These are phyloP conservation scores for Myotis davidii DNA, from an alignment of 2,113 vertebrate genomes.

Conservation along the genomic window DNA sequence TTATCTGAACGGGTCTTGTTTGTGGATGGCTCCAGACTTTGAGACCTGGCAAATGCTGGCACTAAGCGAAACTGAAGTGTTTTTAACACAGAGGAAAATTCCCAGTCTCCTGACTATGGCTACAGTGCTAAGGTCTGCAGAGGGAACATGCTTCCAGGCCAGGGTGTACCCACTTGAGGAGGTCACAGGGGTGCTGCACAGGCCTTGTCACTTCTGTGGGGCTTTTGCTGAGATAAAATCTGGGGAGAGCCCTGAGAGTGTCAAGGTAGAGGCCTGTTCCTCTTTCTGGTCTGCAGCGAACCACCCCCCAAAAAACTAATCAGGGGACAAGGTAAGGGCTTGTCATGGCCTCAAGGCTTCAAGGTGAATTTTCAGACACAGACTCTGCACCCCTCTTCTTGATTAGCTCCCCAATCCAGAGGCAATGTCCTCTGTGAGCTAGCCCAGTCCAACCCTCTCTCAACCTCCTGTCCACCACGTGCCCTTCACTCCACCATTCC, in stretches of 20 bases:
- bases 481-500: neutral
- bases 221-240: constrained; percentile 29
- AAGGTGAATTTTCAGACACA: neutral
- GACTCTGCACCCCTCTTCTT: neutral
- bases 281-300: neutral
- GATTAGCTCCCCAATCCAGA: neutral
- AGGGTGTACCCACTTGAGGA: neutral
- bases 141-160: constrained; percentile 4
- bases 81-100: constrained; percentile 74
- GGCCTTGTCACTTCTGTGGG: neutral
- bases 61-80: constrained; percentile 76
- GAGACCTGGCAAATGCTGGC: constrained; percentile 53
- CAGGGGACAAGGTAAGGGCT: neutral
- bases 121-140: neutral
- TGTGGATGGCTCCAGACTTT: constrained; percentile 64
- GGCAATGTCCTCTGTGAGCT: no score
- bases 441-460: neutral
- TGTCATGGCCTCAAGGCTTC: neutral
- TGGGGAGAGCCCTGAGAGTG: neutral
- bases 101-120: constrained; percentile 12
- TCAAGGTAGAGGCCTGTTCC: neutral
- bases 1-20: constrained; percentile 48
- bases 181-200: neutral
- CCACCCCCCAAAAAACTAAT: neutral
- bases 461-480: neutral